Evolutionary conservation across 2,113 vertebrate genomes (phyloP).

Genomic region (Cyanistes caeruleus): DNA sequence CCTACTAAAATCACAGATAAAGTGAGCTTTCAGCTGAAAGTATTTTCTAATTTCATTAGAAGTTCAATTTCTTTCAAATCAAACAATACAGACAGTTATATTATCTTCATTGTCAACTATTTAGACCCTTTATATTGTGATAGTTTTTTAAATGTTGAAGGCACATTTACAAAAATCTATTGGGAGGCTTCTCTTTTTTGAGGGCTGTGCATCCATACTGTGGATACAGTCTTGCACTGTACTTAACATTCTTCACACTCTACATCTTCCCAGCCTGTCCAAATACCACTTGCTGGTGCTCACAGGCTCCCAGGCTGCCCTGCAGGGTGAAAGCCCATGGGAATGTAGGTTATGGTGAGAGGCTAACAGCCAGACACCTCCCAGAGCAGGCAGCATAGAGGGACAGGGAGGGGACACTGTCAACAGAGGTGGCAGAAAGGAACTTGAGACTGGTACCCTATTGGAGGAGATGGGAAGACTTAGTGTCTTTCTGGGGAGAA

Average conservation of each 20-base stretch:
- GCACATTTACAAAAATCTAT: neutral
- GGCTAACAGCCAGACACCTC: neutral
- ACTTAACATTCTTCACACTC: constrained; percentile 37
- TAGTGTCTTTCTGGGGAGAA: neutral
- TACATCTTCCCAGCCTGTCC: neutral
- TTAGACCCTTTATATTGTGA: neutral
- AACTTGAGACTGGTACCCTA: neutral
- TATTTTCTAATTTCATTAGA: constrained; percentile 29
- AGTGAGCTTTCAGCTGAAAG: constrained; percentile 24
- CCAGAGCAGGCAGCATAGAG: neutral
- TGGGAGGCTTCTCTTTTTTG: neutral
- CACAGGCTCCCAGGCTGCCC: neutral
- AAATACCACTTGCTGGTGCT: neutral
- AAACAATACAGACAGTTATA: neutral
- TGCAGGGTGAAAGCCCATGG: neutral
- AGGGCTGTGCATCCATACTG: neutral
- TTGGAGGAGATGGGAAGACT: neutral
- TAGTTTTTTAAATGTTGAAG: neutral
- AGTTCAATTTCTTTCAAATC: neutral
- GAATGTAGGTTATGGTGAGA: neutral
- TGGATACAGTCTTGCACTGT: neutral
- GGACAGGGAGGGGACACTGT: neutral
- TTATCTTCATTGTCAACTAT: neutral
- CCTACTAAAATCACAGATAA: constrained; percentile 66
- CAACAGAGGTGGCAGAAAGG: neutral